Base-by-base conservation (phyloP, 1,140 invertebrate genomes). In the Drosophila fuyamai region DNA sequence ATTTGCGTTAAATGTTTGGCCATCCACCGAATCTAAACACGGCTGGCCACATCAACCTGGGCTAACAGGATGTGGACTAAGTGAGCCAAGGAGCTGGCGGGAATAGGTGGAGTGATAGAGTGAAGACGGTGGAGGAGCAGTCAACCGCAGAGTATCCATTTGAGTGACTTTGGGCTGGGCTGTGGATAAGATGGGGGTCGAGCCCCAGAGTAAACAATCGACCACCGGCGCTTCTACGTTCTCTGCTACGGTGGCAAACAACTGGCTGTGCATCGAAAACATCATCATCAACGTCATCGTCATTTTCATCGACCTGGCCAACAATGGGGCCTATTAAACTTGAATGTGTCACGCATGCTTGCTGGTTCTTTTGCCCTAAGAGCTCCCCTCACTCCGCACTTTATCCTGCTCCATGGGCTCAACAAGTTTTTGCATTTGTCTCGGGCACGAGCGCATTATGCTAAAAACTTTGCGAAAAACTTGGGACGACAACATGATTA, bases 401-500 rank as follows among this genome's bases (percentile, higher is more conserved):
- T 32, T 6, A 27, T 6, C 8, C 14, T 12, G 40, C 9, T 56
- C 48, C 43, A 35, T 50, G 61, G 58, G 58, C 83, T 85, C 83
- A 86, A 86, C 83, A 86, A 86, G 83, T 86, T 86, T 77, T 63
- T 73, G 71, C 70, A 62, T 85, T 85, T 88, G 76, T 79, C 76
- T 56, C 70, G 47, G 67, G 76, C 83, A 82, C 83, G 83, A 79
- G 83, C 78, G 81, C 82, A 89, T 83, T 88, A 88, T 88, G 84
- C 83, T 68, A 75, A 88, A 77, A 89, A 79, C 54, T 84, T 81
- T 61, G 65, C 70, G 70, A 73, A 41, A 67, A 84, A 83, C 83
- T 89, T 83, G 79, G 75, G 76, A 88, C 76, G 79, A 82, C 79
- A 88, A 88, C 83, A 88, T 88, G 83, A 86, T 86, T 86, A 86